These are phyloP conservation scores for Medauroidea extradentata DNA, from an alignment of 1,140 invertebrate genomes.

Conservation along the genomic window DNA sequence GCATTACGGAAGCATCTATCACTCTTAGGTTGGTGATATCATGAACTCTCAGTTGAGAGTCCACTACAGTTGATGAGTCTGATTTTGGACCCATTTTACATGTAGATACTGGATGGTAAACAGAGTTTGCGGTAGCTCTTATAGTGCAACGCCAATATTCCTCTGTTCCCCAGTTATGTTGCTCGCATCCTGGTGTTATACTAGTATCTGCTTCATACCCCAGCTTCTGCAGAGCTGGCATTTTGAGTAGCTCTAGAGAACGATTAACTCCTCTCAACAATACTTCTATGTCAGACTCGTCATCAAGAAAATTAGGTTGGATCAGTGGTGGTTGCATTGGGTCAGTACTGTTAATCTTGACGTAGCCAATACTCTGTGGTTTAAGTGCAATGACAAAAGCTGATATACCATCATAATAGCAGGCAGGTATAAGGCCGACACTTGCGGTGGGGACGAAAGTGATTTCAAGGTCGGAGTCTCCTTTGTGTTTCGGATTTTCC, in stretches of 20 bases:
- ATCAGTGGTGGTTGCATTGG: constrained; percentile 48
- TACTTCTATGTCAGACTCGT: constrained; percentile 46
- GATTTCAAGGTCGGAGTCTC: no score
- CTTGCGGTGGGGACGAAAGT: no score
- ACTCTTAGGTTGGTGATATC: constrained; percentile 30
- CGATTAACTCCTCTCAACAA: constrained; percentile 51
- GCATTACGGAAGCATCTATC: constrained; percentile 16
- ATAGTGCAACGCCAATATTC: constrained; percentile 39
- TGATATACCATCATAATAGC: not conserved
- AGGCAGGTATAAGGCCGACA: no score
- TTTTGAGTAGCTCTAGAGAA: constrained; percentile 34
- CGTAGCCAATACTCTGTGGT: not conserved
- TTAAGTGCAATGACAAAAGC: not conserved
- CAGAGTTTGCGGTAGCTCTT: constrained; percentile 23
- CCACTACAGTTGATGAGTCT: constrained; percentile 31
- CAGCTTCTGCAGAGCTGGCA: constrained; percentile 29
- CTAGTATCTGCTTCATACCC: constrained; percentile 26
- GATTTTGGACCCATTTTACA: constrained; percentile 41
- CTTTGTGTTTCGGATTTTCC: no score
- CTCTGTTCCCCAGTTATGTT: constrained; percentile 25
- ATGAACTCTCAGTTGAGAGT: constrained; percentile 28
- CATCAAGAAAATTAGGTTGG: constrained; percentile 49
- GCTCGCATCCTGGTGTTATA: constrained; percentile 28
- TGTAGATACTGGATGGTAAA: constrained; percentile 25
- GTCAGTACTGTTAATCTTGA: constrained; percentile 24